Evolutionary conservation across 2,797 vertebrate genomes (phyloP), one percentile per base, ranked within the genome.

Genomic region (Onychomys torridus): DNA sequence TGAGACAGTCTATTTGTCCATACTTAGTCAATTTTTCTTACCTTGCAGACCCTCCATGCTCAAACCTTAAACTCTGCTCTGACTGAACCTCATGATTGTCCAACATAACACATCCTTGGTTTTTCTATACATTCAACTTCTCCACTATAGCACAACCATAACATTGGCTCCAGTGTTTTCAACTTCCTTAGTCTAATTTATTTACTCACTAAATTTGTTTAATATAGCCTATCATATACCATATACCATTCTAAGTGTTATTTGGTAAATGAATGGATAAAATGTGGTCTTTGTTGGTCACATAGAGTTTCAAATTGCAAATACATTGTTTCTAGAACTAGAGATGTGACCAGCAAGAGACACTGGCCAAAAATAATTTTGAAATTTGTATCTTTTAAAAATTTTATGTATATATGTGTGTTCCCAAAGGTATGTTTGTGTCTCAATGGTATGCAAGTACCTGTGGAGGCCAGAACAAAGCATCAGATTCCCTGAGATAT

Each of bases 141-240:
- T 94, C 12, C 21, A 55, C 89, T 97, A 93, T 65, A 92, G 76
- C 23, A 40, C 78, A 73, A 83, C 71, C 17, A 90, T 93, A 96
- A 87, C 27, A 85, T 29, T 96, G 52, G 75, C 12, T 4, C 6
- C 29, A 96, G 12, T 90, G 71, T 57, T 52, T 34, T 55, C 12
- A 83, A 71, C 23, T 94, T 71, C 5, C 32, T 37, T 43, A 81
- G 49, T 57, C 25, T 84, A 59, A 84, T n/a, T 90, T 67, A 40
- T 32, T 89, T 65, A 86, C 84, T 93, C 83, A 83, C 9, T 73
- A 75, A 84, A 37, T 92, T 92, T 75, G 82, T 93, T 93, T 93
- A 94, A 40, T 69, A 34, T 57, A 67, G 34, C 7, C 40, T 91
- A 84, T 9, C 11, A 85, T 63, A n/a, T 77, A 27, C 27, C 57